Base-by-base conservation (phyloP, 2,797 vertebrate genomes). In the Orestias chungarensis region DNA sequence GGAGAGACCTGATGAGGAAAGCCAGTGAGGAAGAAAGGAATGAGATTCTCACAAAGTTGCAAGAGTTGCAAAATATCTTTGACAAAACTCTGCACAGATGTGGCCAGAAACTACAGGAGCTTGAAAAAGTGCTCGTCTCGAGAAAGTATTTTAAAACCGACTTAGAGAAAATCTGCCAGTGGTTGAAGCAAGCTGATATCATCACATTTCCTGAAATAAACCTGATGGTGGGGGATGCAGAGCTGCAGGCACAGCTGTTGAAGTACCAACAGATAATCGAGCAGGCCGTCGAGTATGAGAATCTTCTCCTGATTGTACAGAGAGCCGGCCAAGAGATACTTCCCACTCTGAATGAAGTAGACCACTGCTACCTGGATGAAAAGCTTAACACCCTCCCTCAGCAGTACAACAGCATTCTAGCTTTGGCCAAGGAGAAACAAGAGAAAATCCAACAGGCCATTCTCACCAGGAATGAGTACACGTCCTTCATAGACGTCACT, bases 71-170 rank as follows among this genome's bases (percentile, higher is more conserved):
- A 89, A 95, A 93, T 25, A 91, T 92, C 33, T 99, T 97, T 14
- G 97, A 99, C 71, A 89, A 89, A 0, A 95, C 96, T 1, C 88
- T 97, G 29, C 97, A 98, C 2, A 95, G 94, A 74, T 97, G 97
- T 74, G 94, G 92, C 14, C 97, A 98, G 77, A 95, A 96, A 68
- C 91, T 99, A 1, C 95, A 98, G 82, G 96, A 98, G 79, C 94
- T 99, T 4, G 97, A 99, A 82, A 99, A 97, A 80, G 95, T 94
- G 3, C 88, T 96, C 12, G 95, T 97, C 69, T 96, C 95, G 4
- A 93, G 98, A 76, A 99, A 96, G 70, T 98, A 99, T 81, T 99
- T 99, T 82, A 98, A 98, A 91, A 95, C 95, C 42, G 98, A 99
- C 84, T 91, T 99, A 40, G 97, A 99, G 86, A 97, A 97, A 89